These are phyloP conservation scores for Rhincodon typus DNA, from an alignment of 2,797 vertebrate species.

Conservation along the genomic window DNA sequence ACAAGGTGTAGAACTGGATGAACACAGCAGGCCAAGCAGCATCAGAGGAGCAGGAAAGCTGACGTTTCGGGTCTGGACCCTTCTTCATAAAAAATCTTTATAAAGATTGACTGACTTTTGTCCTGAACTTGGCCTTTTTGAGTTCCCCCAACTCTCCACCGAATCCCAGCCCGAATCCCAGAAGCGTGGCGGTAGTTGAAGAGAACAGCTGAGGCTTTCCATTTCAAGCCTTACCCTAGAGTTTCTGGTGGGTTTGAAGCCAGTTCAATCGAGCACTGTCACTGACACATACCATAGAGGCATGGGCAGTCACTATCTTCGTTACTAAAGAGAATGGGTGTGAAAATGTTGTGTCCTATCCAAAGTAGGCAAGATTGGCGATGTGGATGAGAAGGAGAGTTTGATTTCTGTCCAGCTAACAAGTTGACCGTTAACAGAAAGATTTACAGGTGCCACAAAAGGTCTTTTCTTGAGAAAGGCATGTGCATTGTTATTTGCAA, in stretches of 20 bases:
- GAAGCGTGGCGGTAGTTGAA: neutral
- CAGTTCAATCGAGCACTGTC: neutral
- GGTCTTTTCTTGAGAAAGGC: no score
- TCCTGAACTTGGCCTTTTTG: neutral
- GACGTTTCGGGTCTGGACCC: no score
- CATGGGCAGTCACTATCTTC: neutral
- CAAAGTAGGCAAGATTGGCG: neutral
- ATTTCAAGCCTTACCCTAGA: neutral
- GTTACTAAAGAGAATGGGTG: no score
- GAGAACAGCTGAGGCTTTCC: neutral
- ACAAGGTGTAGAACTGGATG: no score
- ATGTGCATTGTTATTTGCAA: no score
- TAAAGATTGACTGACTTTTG: neutral
- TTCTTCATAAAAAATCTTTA: no score
- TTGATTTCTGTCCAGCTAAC: neutral
- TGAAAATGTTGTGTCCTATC: no score
- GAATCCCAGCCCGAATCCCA: neutral
- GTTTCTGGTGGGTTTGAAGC: neutral
- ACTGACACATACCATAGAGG: neutral
- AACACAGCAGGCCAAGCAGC: no score
- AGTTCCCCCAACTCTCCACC: neutral
- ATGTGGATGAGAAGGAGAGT: neutral
- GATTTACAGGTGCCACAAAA: neutral
- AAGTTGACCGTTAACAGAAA: neutral
- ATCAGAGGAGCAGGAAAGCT: no score